phyloP scores from a whole-genome alignment of 2,888 invertebrate genomes.

The Caenorhabditis imperialis region DNA sequence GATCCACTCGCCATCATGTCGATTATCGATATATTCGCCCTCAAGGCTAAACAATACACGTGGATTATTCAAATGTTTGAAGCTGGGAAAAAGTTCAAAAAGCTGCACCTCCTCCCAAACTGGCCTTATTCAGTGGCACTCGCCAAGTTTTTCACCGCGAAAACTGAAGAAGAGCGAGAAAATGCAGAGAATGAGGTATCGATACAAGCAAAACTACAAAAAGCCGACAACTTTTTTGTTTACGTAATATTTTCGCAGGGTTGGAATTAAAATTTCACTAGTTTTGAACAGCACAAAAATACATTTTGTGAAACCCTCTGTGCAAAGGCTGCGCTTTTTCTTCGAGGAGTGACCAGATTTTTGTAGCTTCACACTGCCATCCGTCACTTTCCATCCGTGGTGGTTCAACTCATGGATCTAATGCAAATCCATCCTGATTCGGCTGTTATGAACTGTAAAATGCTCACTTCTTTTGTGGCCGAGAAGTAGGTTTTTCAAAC shows the following conservation, averaged over 20 bases:
- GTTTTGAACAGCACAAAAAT: no score
- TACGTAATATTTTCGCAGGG: no score
- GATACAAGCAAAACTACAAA: no score
- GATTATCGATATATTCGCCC: constrained; percentile 87
- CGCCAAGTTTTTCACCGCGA: constrained; percentile 81
- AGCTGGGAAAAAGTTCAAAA: constrained; percentile 81
- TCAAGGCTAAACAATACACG: constrained; percentile 84
- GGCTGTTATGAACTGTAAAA: constrained; percentile 60
- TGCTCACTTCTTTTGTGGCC: constrained; percentile 46
- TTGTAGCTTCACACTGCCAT: constrained; percentile 78
- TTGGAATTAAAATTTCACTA: no score
- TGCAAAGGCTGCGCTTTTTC: no score
- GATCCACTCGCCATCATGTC: constrained; percentile 87
- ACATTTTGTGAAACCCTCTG: no score
- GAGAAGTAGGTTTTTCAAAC: constrained; percentile 32
- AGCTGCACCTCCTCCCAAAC: constrained; percentile 88
- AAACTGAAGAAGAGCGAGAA: constrained; percentile 64
- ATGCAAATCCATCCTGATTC: constrained; percentile 68
- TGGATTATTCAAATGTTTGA: constrained; percentile 83
- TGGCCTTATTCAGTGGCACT: constrained; percentile 88
- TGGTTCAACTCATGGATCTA: constrained; percentile 83
- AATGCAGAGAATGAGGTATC: constrained; percentile 80
- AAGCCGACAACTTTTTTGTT: no score
- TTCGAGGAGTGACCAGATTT: no score
- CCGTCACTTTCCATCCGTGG: constrained; percentile 87